phyloP scores from a whole-genome alignment of 2,888 invertebrate genomes.

The Sarcophaga carnaria region DNA sequence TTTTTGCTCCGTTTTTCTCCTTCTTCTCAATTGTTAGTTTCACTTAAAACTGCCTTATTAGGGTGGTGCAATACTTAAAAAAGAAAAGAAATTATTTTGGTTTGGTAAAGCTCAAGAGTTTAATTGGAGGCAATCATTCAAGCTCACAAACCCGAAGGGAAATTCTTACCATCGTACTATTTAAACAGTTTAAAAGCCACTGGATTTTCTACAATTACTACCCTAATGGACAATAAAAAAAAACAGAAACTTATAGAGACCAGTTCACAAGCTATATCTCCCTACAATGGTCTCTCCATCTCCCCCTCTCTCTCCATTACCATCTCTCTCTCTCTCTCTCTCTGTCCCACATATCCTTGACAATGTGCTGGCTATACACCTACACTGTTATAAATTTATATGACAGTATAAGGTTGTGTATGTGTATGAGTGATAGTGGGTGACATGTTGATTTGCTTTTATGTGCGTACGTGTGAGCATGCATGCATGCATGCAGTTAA shows the following conservation, averaged over 20 bases:
- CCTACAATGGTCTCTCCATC: neutral
- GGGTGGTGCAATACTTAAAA: no score
- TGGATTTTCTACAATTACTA: no score
- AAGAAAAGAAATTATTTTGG: no score
- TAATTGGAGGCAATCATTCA: no score
- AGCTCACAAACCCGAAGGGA: no score
- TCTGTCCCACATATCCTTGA: constrained; percentile 51
- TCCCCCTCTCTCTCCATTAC: neutral
- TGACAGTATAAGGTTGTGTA: neutral
- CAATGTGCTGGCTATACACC: constrained; percentile 33
- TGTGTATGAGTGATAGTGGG: constrained; percentile 20
- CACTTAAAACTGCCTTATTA: no score
- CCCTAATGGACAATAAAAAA: no score
- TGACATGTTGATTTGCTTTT: constrained; percentile 40
- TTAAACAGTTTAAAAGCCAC: no score
- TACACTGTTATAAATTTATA: neutral
- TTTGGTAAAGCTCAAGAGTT: no score
- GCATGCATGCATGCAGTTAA: neutral
- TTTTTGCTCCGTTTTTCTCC: neutral
- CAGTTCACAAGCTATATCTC: no score
- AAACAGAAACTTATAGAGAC: no score
- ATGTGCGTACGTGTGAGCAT: neutral
- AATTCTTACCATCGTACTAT: no score
- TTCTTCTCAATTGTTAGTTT: neutral
- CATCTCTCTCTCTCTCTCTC: neutral